Evolutionary conservation across 2,888 invertebrate species (phyloP).

Genomic region (Cinara cedri): DNA sequence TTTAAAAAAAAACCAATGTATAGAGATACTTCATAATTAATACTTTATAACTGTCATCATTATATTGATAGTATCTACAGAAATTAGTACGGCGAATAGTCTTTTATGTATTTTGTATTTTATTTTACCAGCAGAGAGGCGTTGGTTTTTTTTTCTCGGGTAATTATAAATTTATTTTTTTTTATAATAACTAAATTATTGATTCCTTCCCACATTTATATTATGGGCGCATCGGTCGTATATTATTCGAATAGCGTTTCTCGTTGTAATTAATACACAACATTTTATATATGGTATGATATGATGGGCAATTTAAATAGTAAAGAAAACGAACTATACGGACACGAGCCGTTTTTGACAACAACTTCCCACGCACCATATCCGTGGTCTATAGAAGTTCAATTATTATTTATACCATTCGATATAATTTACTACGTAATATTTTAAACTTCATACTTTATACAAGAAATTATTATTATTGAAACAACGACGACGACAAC

Average conservation of each 20-base stretch:
- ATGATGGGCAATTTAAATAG: neutral
- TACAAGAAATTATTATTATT: too few relatives aligned
- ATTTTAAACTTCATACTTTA: constrained; percentile 2
- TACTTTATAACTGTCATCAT: neutral
- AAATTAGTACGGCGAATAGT: neutral
- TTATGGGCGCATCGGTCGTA: neutral
- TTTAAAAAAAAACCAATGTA: too few relatives aligned
- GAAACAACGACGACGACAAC: constrained; percentile 26
- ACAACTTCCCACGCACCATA: constrained; percentile 26
- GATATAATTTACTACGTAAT: constrained; percentile 48
- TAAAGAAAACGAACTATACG: constrained; percentile 15
- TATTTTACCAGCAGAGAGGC: neutral
- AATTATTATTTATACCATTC: constrained; percentile 31
- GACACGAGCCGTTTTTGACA: constrained; percentile 12
- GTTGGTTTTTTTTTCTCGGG: neutral
- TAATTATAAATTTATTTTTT: neutral
- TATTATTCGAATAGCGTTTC: neutral
- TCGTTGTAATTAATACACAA: constrained; percentile 27
- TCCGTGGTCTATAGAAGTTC: constrained; percentile 12
- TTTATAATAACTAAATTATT: constrained; percentile 34
- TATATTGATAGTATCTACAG: neutral
- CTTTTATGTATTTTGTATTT: too few relatives aligned
- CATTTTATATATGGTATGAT: neutral
- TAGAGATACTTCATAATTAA: too few relatives aligned
- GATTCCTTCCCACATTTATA: constrained; percentile 5